phyloP scores from a whole-genome alignment of 2,888 invertebrate genomes.

The Parapristionchus giblindavisi region DNA sequence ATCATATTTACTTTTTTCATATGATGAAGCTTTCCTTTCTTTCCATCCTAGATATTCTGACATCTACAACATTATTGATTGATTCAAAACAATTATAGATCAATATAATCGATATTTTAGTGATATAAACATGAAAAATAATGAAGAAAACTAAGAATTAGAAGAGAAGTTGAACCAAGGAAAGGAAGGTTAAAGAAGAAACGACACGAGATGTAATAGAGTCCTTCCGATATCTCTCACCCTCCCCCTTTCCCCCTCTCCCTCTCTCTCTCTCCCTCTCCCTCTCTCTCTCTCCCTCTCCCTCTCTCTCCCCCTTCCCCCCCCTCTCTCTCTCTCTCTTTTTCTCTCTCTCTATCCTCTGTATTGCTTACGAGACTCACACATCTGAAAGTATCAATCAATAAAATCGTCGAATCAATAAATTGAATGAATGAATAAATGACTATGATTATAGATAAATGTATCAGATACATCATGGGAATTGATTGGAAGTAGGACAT shows the following conservation, averaged over 20 bases:
- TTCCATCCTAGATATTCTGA: slow-evolving; percentile 67
- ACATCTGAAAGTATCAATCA: neutral
- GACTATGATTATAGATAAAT: slow-evolving; percentile 41
- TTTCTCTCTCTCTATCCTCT: neutral
- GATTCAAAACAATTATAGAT: neutral
- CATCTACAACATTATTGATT: slow-evolving; percentile 44
- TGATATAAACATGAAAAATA: too few species aligned
- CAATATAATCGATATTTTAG: too few species aligned
- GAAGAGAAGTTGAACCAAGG: neutral
- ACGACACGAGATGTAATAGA: slow-evolving; percentile 20
- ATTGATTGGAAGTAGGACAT: slow-evolving; percentile 54
- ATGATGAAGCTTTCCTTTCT: slow-evolving; percentile 53
- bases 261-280: slow-evolving; percentile 11
- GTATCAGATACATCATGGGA: slow-evolving; percentile 51
- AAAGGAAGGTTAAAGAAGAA: neutral
- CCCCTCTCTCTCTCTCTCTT: slow-evolving; percentile 15
- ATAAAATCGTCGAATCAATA: neutral
- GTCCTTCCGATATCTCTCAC: slow-evolving; percentile 14
- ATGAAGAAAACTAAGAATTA: too few species aligned
- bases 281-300: slow-evolving; percentile 12
- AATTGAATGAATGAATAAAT: slow-evolving; percentile 3
- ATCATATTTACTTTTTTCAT: slow-evolving; percentile 47
- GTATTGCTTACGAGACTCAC: neutral
- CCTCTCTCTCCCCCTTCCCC: slow-evolving; percentile 22
- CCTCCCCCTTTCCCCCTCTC: slow-evolving; percentile 12